Conservation (phyloP, 2,797 vertebrate species). For the Notolepis coatsorum region DNA sequence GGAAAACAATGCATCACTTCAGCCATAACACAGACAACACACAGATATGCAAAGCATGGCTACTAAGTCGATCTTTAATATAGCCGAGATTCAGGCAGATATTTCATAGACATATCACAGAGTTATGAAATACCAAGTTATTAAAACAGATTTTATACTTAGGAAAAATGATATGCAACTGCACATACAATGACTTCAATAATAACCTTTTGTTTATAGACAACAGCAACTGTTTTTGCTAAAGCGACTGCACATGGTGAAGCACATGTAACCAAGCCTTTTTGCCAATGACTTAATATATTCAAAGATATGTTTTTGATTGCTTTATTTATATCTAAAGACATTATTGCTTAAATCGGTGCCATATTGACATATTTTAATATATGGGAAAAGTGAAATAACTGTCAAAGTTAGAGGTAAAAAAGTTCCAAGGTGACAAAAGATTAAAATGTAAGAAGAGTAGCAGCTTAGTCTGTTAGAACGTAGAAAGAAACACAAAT, state of each 20-base stretch:
- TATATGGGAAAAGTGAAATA: too few species aligned
- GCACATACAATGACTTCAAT: constrained; percentile 47
- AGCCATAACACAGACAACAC: constrained; percentile 44
- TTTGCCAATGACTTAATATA: constrained; percentile 70
- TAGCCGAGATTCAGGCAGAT: constrained; percentile 13
- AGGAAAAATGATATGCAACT: constrained; percentile 41
- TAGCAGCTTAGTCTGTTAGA: not conserved
- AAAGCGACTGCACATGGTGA: constrained; percentile 68
- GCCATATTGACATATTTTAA: constrained; percentile 55
- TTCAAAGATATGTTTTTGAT: constrained; percentile 48
- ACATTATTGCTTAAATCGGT: constrained; percentile 47
- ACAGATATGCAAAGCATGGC: constrained; percentile 39
- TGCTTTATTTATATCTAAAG: constrained; percentile 52
- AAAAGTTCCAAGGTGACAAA: not conserved
- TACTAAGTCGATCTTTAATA: constrained; percentile 14
- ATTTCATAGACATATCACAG: constrained; percentile 21
- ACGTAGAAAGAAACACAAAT: not conserved
- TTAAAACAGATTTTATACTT: constrained; percentile 46
- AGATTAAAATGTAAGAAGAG: constrained; percentile 2
- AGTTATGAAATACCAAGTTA: constrained; percentile 13
- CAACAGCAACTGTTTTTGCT: constrained; percentile 60
- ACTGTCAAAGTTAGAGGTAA: constrained; percentile 1
- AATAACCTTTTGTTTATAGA: constrained; percentile 51
- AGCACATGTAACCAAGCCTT: constrained; percentile 57
- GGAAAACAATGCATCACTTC: constrained; percentile 37